Conservation (phyloP, 2,888 invertebrate species). For the Cryptus armator region DNA sequence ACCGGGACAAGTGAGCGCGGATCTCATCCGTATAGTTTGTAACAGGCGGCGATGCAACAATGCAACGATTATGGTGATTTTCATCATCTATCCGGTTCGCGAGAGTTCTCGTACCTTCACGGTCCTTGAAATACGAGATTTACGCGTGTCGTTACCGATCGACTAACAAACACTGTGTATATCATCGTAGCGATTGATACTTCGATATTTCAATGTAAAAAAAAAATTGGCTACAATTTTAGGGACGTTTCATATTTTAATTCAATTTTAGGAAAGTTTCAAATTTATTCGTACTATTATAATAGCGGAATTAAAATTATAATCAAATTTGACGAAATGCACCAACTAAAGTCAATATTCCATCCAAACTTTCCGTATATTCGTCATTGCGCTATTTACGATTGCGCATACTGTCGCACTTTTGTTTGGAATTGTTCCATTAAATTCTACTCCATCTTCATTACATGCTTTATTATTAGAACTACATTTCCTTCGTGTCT, state of each 20-base stretch:
- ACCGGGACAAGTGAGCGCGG: constrained; percentile 39
- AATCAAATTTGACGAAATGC: background rate
- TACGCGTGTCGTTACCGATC: constrained; percentile 58
- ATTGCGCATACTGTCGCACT: background rate
- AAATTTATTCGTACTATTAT: background rate
- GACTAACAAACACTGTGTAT: constrained; percentile 60
- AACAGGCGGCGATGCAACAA: constrained; percentile 73
- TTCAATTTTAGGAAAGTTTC: too few species aligned
- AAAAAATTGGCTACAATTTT: background rate
- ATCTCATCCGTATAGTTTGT: constrained; percentile 73
- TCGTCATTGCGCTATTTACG: background rate
- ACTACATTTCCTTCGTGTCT: constrained; percentile 23
- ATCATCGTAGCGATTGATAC: background rate
- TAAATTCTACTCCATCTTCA: constrained; percentile 22
- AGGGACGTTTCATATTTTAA: background rate
- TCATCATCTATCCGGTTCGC: constrained; percentile 80
- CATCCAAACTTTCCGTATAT: background rate
- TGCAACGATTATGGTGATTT: constrained; percentile 83
- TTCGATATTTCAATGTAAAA: background rate
- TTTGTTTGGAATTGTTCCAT: constrained; percentile 9
- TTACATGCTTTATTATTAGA: constrained; percentile 2
- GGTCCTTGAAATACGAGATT: constrained; percentile 78
- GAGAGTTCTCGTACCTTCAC: constrained; percentile 68
- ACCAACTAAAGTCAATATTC: background rate
- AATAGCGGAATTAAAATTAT: background rate